Base-by-base conservation (phyloP, 2,888 invertebrate species). In the Drosophila stalkeri region DNA sequence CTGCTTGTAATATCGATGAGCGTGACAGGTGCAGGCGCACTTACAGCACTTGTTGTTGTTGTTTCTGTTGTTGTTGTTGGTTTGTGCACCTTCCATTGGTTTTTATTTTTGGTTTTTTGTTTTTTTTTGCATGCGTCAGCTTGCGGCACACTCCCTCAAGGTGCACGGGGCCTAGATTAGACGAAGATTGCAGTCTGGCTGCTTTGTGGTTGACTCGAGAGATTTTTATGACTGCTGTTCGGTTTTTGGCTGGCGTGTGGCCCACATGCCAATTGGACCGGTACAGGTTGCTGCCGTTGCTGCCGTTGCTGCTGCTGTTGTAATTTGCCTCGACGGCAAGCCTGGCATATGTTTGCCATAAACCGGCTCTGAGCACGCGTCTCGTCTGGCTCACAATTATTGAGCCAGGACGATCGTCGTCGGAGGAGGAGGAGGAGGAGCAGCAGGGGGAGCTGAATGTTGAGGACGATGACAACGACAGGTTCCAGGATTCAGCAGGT, bases 361-460 rank as follows among this genome's bases (percentile, higher is more conserved):
- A 86, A 86, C 87, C 89, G 87, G 89, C 81, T 87, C 75, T 81
- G 89, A 87, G 89, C 89, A 86, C 89, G 85, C 86, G 86, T 86
- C 75, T 59, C 39, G 87, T 86, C 87, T 87, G 83, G 80, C 77
- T 75, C 85, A 80, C 87, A 89, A 87, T 87, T 87, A 87, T 85
- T 88, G 86, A 77, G 85, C 86, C 81, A 80, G 80, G 64, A 56
- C 64, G 72, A 71, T n/a, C 81, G 64, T 49, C 54, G 71, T 66
- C 81, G 86, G 46, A 73, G 64, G 56, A 52, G 60, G 68, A 70
- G 77, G 64, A 46, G 56, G 69, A 64, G 72, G 86, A 86, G 82
- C 9, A 67, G 35, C 37, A 33, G 39, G 54, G 14, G 51, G 33
- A 33, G 51, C 31, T 18, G 49, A 51, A 51, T 35, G 51, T 20